Conservation (phyloP, 2,797 vertebrate genomes). For the Lagocephalus sceleratus region DNA sequence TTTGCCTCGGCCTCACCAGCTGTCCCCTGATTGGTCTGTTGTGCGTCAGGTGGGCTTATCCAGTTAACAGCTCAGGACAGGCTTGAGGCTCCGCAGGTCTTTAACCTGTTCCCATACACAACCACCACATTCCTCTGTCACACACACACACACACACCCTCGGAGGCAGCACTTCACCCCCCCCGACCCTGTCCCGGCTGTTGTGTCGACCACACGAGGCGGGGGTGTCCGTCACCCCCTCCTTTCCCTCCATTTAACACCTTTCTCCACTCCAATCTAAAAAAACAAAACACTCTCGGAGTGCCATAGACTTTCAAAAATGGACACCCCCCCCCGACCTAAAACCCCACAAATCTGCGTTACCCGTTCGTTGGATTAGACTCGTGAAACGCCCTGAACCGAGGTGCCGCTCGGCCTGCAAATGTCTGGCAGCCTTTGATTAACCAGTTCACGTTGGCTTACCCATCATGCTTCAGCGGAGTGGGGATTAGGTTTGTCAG, state of each 20-base stretch:
- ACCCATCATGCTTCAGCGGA: conserved; percentile 61
- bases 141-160: conserved; percentile 13
- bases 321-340: too few species aligned
- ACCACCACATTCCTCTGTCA: conserved; percentile 17
- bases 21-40: neutral
- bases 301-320: conserved; percentile 10
- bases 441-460: conserved; percentile 51
- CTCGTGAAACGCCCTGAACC: too few species aligned
- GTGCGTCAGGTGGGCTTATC: neutral
- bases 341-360: conserved; percentile 10
- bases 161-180: conserved; percentile 43
- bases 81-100: conserved; percentile 24
- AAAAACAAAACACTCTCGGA: conserved; percentile 9
- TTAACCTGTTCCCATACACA: conserved; percentile 44
- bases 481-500: conserved; percentile 67
- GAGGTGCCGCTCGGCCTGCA: conserved; percentile 27
- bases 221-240: conserved; percentile 7
- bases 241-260: conserved; percentile 5
- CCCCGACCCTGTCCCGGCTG: conserved; percentile 15
- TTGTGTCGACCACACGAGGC: conserved; percentile 9
- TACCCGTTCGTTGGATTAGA: too few species aligned
- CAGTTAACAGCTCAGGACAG: neutral
- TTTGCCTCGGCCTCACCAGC: neutral
- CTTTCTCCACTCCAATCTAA: conserved; percentile 1
- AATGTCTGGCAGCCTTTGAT: conserved; percentile 61